phyloP scores from a whole-genome alignment of 2,797 vertebrate genomes.

The Forpus xanthops region DNA sequence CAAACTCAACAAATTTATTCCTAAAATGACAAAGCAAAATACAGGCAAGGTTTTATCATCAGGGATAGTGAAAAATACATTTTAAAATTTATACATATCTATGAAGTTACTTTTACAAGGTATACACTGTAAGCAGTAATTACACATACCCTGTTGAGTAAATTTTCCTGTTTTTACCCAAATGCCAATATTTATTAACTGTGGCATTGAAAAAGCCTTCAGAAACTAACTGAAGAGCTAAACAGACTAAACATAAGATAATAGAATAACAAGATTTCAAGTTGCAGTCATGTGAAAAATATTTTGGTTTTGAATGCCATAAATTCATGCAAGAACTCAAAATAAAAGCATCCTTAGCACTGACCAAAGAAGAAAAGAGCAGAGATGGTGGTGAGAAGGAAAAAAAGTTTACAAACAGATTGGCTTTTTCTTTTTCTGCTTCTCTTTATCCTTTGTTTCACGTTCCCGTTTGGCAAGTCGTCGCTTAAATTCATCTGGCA shows the following conservation, averaged over 20 bases:
- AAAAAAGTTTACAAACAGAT: slow-evolving; percentile 87
- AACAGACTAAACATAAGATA: background rate
- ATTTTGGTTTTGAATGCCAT: background rate
- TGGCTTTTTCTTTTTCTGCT: slow-evolving; percentile 93
- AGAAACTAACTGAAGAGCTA: background rate
- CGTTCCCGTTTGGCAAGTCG: slow-evolving; percentile 90
- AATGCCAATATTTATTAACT: background rate
- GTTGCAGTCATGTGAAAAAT: background rate
- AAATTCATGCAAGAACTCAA: slow-evolving; percentile 43
- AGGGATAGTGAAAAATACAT: background rate
- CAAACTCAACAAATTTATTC: slow-evolving; percentile 99
- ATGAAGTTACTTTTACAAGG: background rate
- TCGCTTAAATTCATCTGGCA: slow-evolving; percentile 94
- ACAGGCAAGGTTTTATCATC: background rate
- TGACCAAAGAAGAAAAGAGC: slow-evolving; percentile 83
- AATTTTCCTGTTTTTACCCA: background rate
- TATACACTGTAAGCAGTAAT: background rate
- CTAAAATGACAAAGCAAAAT: slow-evolving; percentile 70
- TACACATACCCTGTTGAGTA: background rate
- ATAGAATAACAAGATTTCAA: background rate
- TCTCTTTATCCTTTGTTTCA: slow-evolving; percentile 88
- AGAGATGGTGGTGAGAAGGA: slow-evolving; percentile 65
- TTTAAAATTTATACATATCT: background rate
- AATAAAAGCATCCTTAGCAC: slow-evolving; percentile 70
- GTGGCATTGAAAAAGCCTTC: background rate